Base-by-base conservation (phyloP, 2,797 vertebrate genomes). In the Thaleichthys pacificus region DNA sequence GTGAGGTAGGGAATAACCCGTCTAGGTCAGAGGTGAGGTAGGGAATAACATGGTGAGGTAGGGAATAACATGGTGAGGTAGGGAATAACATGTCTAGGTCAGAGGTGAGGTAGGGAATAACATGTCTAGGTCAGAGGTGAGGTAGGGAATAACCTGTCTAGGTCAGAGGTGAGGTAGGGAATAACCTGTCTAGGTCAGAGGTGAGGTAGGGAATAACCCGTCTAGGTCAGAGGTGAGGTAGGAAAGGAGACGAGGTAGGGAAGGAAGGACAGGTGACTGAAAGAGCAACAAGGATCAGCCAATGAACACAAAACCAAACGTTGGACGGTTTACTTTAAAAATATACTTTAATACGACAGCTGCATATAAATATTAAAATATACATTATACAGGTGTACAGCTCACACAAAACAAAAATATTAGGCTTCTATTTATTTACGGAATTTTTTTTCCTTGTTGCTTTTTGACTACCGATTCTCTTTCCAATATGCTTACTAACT, bases 341-440 rank as follows among this genome's bases (percentile, higher is more conserved):
- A 93, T 92, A 92, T 91, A 92, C 85, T 91, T 92, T 92, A 92
- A 91, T 91, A 91, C 89, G 91, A 91, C 90, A 89, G 91, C 88
- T 91, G 92, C 91, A 89, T 93, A 92, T 93, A 93, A 93, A 93
- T 93, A 93, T 91, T 93, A 91, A 92, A 92, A 92, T 93, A 92
- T 90, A 91, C 90, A 92, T 91, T 91, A 90, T 92, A 92, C 89
- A 89, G 88, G 89, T 89, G 84, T 90, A 92, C 89, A 90, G 84
- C 89, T 88, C 89, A 90, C 91, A 91, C 84, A 86, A 82, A 70
- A 84, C 84, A 85, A 80, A 90, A 90, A 88, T 89, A 89, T 90
- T 89, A 91, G 89, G 90, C 85, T 91, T 91, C 90, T 92, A 91
- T 91, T 90, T 91, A 85, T 5, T 51, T 89, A 93, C 91, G 89